A percentile compares a stretch with the other conserved stretches of the same genome.
These are phyloP conservation scores for Psettodes erumei DNA, from an alignment of 2,113 vertebrate genomes.

Conservation along the genomic window DNA sequence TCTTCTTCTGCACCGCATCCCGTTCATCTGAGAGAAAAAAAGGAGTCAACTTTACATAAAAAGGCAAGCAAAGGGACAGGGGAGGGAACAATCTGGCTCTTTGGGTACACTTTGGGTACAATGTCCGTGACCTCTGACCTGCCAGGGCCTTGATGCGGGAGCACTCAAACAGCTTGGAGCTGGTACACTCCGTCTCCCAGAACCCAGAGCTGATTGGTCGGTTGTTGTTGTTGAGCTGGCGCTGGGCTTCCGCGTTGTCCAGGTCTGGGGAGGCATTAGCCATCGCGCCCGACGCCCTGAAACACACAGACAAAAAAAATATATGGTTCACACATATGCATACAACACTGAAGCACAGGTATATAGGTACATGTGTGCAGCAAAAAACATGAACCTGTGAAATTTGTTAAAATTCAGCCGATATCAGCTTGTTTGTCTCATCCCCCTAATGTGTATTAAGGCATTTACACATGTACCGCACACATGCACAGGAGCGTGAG, in stretches of 20 bases:
- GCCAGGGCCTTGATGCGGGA: conserved; percentile 94
- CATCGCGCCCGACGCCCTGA: conserved; percentile 82
- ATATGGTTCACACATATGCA: background rate
- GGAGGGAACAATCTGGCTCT: background rate
- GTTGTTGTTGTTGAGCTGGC: conserved; percentile 89
- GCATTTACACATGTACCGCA: background rate
- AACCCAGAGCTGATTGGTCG: conserved; percentile 83
- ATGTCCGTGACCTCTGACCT: conserved; percentile 78
- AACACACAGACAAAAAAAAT: conserved; percentile 17
- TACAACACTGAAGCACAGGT: background rate
- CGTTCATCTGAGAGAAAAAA: conserved; percentile 85
- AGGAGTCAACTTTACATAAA: background rate
- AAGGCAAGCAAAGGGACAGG: background rate
- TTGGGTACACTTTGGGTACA: too few relatives aligned
- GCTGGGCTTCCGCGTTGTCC: conserved; percentile 91
- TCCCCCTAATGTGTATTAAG: conserved; percentile 22
- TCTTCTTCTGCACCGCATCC: conserved; percentile 96
- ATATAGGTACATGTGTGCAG: background rate
- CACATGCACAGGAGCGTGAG: background rate
- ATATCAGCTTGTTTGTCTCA: background rate
- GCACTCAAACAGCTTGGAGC: conserved; percentile 92
- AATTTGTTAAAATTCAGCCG: background rate
- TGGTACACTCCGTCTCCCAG: conserved; percentile 87
- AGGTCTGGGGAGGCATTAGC: conserved; percentile 89
- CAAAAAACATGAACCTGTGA: too few relatives aligned